Evolutionary conservation across 2,888 invertebrate species (phyloP), one percentile per base, ranked within the genome.

Genomic region (Drosophila meridiana): DNA sequence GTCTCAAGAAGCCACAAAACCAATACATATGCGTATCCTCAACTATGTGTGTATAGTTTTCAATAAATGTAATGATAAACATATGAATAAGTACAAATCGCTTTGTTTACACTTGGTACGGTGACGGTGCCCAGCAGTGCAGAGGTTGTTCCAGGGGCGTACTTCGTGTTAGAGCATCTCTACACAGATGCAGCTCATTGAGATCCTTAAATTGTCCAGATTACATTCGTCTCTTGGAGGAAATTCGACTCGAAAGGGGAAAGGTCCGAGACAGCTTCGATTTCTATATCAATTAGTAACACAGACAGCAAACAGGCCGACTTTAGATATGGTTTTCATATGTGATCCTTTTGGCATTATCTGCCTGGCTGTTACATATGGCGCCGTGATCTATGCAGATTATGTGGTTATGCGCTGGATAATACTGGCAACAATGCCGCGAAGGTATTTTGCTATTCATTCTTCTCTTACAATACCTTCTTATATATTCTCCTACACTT

Each of bases 361-460:
- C 76, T 98, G 97, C 92, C 94, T 97, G 75, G 92, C 96, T 75
- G 94, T 97, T 78, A 97, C 97, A 52, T 98, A 98, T 92, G 92
- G 94, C 58, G 96, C 97, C 58, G 95, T 98, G 48, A 94, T 96
- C 86, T 98, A 98, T 92, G 97, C 97, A 36, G 97, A 97, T 93
- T 98, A 97, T 94, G 98, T 97, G 69, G 96, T 97, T 58, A 94
- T 97, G 82, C 94, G 95, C 92, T 97, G 97, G 96, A 95, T 98
- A 78, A 95, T 97, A 76, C 93, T 97, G 73, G 96, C 97, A 77
- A 96, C 96, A 28, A 96, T 97, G 95, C 95, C 95, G 82, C 95
- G 96, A 87, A 97, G 97, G 97, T 97, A 45, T 70, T 70, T 57
- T 11, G 0, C 40, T 11, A 4, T 32, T 4, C 0, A 1, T 5